Percentiles rank a stretch among this genome's conserved stretches.
Evolutionary conservation across 2,888 invertebrate genomes (phyloP).

Genomic region (Alentia gelatinosa): DNA sequence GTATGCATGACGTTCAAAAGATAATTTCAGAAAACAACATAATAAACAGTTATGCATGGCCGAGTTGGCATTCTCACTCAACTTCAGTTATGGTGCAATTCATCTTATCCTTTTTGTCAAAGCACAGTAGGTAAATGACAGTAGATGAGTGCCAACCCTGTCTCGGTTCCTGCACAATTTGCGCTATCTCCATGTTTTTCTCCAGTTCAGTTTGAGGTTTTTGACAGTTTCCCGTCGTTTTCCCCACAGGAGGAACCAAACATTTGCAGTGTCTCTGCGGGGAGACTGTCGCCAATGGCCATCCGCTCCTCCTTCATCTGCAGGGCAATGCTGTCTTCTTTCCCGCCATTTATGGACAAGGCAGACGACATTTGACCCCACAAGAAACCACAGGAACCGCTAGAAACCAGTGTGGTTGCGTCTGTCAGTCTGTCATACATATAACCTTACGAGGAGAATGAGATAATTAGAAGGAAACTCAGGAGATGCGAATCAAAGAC

Average conservation of each 20-base stretch:
- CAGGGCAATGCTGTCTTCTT: not conserved
- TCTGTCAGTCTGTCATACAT: too few species aligned
- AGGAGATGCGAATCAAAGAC: too few species aligned
- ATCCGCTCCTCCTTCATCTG: not conserved
- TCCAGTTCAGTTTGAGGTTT: not conserved
- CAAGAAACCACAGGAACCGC: not conserved
- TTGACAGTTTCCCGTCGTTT: not conserved
- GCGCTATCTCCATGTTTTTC: too few species aligned
- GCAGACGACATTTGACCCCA: not conserved
- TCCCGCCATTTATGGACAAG: not conserved
- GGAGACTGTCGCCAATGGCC: not conserved
- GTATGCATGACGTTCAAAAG: too few species aligned
- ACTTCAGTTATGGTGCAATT: too few species aligned
- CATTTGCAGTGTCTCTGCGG: not conserved
- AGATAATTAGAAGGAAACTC: too few species aligned
- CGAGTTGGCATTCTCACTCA: too few species aligned
- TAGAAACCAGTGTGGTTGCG: not conserved
- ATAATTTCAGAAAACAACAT: too few species aligned
- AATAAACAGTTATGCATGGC: too few species aligned
- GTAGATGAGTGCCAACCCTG: not conserved
- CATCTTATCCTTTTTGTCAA: too few species aligned
- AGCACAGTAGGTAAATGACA: too few species aligned
- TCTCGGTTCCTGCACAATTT: not conserved
- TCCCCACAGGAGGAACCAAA: constrained; percentile 5
- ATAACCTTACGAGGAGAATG: too few species aligned